phyloP scores from a whole-genome alignment of 2,888 invertebrate species.

The Erebia epiphron region DNA sequence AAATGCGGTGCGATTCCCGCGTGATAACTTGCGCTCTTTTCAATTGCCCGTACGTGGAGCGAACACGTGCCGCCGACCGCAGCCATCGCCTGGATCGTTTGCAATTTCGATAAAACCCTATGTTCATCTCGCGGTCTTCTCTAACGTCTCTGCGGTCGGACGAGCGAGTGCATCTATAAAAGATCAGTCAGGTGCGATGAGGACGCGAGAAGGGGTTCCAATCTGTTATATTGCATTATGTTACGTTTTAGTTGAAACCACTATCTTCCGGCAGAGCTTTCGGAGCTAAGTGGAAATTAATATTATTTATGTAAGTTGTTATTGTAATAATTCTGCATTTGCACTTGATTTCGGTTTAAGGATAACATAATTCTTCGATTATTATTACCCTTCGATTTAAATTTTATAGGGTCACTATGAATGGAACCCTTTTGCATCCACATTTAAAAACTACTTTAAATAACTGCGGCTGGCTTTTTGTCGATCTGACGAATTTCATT shows the following conservation, averaged over 20 bases:
- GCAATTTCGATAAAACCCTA: constrained; percentile 71
- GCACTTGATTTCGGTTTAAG: too few species aligned
- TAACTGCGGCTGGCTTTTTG: too few species aligned
- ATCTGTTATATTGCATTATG: background rate
- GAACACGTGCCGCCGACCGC: constrained; percentile 72
- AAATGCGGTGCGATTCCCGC: constrained; percentile 66
- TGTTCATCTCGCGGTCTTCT: constrained; percentile 50
- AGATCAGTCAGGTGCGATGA: background rate
- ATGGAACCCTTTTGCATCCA: too few species aligned
- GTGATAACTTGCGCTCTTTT: constrained; percentile 73
- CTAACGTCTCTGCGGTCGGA: constrained; percentile 46
- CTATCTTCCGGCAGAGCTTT: too few species aligned
- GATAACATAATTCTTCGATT: too few species aligned
- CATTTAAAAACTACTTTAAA: too few species aligned
- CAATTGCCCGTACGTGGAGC: constrained; percentile 72
- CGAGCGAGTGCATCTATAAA: constrained; percentile 8
- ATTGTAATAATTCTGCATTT: too few species aligned
- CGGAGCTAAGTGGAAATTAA: too few species aligned
- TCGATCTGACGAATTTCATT: too few species aligned
- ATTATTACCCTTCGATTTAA: too few species aligned
- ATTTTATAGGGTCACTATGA: too few species aligned
- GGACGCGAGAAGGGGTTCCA: background rate
- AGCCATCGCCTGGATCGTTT: constrained; percentile 56
- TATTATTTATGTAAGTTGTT: too few species aligned
- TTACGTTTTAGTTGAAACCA: background rate